A percentile compares a stretch with the other conserved stretches of the same genome.
Conservation (phyloP, 1,140 invertebrate species). For the silkworm (Bombyx mori) region ASM3026992v2 NC_085119.1:17646001-17646500, state of each 20-base stretch:
- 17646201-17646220: conserved; percentile 5
- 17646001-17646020: conserved; percentile 21
- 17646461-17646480: conserved; percentile 10
- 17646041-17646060: conserved; percentile 5
- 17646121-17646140: conserved; percentile 34
- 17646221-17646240: neutral
- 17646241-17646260: conserved; percentile 78
- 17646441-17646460: conserved; percentile 13
- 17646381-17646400: conserved; percentile 30
- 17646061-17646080: neutral
- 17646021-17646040: conserved; percentile 12
- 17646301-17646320: conserved; percentile 70
- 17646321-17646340: conserved; percentile 9
- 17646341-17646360: conserved; percentile 8
- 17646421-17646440: conserved; percentile 10
- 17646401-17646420: conserved; percentile 29
- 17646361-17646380: conserved; percentile 14
- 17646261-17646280: conserved; percentile 79
- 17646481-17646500: no score
- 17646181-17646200: conserved; percentile 28
- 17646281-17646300: conserved; percentile 78
- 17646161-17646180: conserved; percentile 50
- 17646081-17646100: conserved; percentile 4
- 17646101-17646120: conserved; percentile 11
- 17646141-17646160: conserved; percentile 48